Evolutionary conservation across 2,113 vertebrate genomes (phyloP).

Genomic region (Myiagra hebetior): DNA sequence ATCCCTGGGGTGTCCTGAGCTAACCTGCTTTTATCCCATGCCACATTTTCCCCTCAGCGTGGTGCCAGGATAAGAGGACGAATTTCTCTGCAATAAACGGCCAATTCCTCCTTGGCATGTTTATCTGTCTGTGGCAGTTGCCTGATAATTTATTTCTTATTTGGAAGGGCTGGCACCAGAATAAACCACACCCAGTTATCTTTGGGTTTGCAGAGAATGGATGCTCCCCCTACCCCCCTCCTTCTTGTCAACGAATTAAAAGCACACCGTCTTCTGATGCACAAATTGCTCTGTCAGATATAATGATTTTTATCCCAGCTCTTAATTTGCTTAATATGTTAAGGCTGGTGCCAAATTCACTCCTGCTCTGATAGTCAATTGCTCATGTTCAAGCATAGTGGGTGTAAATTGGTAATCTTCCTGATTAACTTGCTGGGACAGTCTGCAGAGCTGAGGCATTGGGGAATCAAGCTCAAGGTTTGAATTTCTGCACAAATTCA

Average conservation of each 20-base stretch:
- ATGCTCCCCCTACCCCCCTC: not conserved
- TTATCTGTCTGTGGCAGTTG: conserved; percentile 28
- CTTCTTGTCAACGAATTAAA: not conserved
- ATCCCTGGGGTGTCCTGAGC: not conserved
- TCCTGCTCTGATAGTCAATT: not conserved
- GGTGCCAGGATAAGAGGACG: not conserved
- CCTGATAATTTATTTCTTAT: not conserved
- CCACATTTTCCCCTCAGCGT: not conserved
- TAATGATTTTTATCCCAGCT: conserved; percentile 24
- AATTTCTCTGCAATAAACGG: not conserved
- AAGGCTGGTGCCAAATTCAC: not conserved
- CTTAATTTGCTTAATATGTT: conserved; percentile 36
- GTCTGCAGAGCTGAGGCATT: not conserved
- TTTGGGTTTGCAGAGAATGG: not conserved
- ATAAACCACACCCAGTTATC: conserved; percentile 20
- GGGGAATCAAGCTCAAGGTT: not conserved
- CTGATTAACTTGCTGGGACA: conserved; percentile 17
- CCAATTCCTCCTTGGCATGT: not conserved
- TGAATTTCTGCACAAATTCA: not conserved
- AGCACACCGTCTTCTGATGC: not conserved
- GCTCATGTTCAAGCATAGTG: conserved; percentile 16
- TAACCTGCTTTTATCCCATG: not conserved
- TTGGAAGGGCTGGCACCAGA: not conserved
- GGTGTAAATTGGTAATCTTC: conserved; percentile 27
- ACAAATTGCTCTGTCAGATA: conserved; percentile 26